Evolutionary conservation across 2,888 invertebrate genomes (phyloP).

Genomic region (Diarsia dahlii): DNA sequence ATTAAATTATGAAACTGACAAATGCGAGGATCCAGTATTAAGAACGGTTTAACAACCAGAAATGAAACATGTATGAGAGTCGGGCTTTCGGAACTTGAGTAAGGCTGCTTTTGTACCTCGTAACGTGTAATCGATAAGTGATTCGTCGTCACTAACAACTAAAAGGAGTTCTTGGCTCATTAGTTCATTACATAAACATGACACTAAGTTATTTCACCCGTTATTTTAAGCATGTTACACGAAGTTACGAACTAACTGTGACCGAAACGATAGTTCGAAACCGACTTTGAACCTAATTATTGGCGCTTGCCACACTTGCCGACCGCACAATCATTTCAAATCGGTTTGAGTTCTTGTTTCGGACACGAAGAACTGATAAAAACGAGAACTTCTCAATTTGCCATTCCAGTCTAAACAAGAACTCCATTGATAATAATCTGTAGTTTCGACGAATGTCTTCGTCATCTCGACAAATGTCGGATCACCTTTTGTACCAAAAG

Average conservation of each 20-base stretch:
- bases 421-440: conserved; percentile 3
- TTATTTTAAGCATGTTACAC: conserved; percentile 1
- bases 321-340: background rate
- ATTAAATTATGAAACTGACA: background rate
- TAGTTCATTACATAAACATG: conserved; percentile 20
- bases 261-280: conserved; percentile 4
- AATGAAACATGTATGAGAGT: conserved; percentile 38
- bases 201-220: conserved; percentile 35
- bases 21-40: background rate
- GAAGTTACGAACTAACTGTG: background rate
- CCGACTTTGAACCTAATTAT: background rate
- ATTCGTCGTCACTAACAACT: conserved; percentile 37
- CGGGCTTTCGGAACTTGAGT: conserved; percentile 38
- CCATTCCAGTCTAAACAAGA: conserved; percentile 19
- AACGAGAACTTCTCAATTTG: background rate
- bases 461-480: conserved; percentile 5
- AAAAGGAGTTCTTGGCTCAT: conserved; percentile 23
- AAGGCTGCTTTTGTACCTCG: conserved; percentile 59
- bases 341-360: background rate
- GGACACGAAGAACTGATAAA: background rate
- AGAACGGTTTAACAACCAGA: background rate
- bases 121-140: conserved; percentile 30
- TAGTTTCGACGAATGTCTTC: conserved; percentile 13
- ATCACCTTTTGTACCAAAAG: conserved; percentile 15
- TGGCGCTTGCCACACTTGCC: background rate